phyloP scores from a whole-genome alignment of 2,797 vertebrate species.

The Sebastes goodei region DNA sequence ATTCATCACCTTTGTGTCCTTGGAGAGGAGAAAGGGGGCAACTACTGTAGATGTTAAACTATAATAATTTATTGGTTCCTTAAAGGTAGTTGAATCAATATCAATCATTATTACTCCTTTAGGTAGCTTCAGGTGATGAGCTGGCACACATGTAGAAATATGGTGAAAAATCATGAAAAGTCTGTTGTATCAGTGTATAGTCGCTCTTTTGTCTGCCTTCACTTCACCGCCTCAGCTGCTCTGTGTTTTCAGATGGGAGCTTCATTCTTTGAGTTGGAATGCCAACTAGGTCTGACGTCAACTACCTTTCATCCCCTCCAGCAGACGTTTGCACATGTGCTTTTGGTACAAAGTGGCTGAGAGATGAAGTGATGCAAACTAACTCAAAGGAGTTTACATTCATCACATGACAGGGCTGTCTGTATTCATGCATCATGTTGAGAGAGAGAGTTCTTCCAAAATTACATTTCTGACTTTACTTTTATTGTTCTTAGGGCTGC shows the following conservation, averaged over 20 bases:
- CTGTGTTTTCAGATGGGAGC: slow-evolving; percentile 33
- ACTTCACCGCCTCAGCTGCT: slow-evolving; percentile 16
- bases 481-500: background rate
- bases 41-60: background rate
- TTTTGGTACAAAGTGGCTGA: slow-evolving; percentile 17
- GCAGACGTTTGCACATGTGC: slow-evolving; percentile 23
- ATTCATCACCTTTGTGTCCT: slow-evolving; percentile 54
- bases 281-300: slow-evolving; percentile 68
- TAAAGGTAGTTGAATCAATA: background rate
- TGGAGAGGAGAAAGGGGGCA: background rate
- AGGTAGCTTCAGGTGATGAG: background rate
- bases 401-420: background rate
- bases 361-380: slow-evolving; percentile 5
- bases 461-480: background rate
- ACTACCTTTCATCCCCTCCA: slow-evolving; percentile 51
- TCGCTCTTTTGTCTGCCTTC: slow-evolving; percentile 6
- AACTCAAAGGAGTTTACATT: slow-evolving; percentile 2
- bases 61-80: background rate
- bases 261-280: slow-evolving; percentile 66
- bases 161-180: background rate
- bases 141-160: background rate
- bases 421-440: background rate
- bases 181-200: background rate
- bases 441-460: background rate
- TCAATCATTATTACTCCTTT: background rate